Evolutionary conservation across 2,888 invertebrate species (phyloP).

Genomic region (Synanthedon andrenaeformis): DNA sequence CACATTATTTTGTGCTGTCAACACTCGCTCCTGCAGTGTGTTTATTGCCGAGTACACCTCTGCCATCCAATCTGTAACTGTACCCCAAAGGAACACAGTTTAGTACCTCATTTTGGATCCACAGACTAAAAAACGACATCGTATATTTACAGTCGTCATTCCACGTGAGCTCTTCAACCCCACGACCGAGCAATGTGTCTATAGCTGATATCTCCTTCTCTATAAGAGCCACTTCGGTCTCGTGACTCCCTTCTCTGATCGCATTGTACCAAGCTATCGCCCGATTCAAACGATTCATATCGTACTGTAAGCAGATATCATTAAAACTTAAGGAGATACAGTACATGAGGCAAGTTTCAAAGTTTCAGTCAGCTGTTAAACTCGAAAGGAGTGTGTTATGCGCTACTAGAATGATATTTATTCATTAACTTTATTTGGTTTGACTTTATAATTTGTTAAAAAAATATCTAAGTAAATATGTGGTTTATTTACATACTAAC

Average conservation of each 20-base stretch:
- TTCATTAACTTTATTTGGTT: too few species aligned
- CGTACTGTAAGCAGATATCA: constrained; percentile 37
- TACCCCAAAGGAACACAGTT: neutral
- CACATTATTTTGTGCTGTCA: constrained; percentile 76
- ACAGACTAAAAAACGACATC: neutral
- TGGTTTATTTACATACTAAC: too few species aligned
- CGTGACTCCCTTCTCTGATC: constrained; percentile 77
- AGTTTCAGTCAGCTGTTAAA: too few species aligned
- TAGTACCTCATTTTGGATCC: neutral
- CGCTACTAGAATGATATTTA: too few species aligned
- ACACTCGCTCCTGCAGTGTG: constrained; percentile 77
- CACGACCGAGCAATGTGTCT: constrained; percentile 76
- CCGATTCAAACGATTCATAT: constrained; percentile 68
- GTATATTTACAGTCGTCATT: constrained; percentile 76
- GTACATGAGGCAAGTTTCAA: neutral
- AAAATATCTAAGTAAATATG: too few species aligned
- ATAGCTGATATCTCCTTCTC: constrained; percentile 81
- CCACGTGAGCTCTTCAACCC: constrained; percentile 82
- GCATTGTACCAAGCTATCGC: constrained; percentile 87
- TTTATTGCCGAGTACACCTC: constrained; percentile 76
- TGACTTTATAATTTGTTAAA: too few species aligned
- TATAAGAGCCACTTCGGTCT: constrained; percentile 83
- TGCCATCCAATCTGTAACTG: constrained; percentile 77
- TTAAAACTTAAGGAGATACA: neutral
- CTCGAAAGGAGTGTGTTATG: too few species aligned